A percentile compares a stretch with the other conserved stretches of the same genome.
Conservation (phyloP, 2,113 vertebrate species). For the Rhea americana region DNA sequence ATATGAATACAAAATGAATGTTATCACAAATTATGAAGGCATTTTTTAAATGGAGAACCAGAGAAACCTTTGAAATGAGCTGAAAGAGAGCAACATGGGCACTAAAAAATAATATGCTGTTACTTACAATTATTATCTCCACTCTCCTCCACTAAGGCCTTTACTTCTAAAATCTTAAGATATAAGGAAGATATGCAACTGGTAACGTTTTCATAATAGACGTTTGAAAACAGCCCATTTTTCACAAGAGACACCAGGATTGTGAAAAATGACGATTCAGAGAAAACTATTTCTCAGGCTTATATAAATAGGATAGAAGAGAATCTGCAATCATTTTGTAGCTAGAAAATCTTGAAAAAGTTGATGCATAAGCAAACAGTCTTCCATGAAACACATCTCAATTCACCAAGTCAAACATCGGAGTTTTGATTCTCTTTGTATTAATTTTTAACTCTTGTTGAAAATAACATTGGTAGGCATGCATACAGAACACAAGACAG, state of each 20-base stretch:
- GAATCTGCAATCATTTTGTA: neutral
- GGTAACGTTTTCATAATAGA: neutral
- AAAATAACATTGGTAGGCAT: neutral
- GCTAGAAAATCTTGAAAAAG: neutral
- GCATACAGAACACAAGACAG: neutral
- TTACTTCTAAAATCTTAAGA: neutral
- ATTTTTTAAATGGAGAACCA: conserved; percentile 23
- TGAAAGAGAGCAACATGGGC: accelerated
- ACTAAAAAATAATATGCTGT: neutral
- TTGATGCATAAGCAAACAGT: neutral
- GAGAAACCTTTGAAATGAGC: neutral
- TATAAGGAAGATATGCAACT: neutral
- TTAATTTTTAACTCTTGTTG: no score
- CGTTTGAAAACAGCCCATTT: neutral
- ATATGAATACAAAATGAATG: neutral
- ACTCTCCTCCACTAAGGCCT: neutral
- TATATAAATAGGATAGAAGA: neutral
- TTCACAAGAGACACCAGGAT: neutral
- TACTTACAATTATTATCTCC: neutral
- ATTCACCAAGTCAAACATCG: neutral
- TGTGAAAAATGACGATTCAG: neutral
- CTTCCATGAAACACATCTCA: neutral
- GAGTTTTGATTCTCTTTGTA: neutral
- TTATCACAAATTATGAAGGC: neutral
- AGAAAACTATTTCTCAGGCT: neutral